Conservation (phyloP, 2,113 vertebrate species). For the Arizona elegans region DNA sequence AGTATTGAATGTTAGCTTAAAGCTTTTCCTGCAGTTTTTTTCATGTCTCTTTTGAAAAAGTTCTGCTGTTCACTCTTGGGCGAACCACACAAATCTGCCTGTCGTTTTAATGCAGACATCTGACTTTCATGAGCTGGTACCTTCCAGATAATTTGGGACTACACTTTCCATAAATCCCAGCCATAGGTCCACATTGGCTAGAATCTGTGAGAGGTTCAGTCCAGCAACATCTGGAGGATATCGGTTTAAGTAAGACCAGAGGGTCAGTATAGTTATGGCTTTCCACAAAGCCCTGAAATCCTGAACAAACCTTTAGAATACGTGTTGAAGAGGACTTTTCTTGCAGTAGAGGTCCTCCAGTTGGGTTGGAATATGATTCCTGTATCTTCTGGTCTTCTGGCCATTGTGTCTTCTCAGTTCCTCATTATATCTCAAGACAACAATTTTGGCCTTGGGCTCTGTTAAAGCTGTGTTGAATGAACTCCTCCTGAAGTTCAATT, state of each 20-base stretch:
- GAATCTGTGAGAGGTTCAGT: background rate
- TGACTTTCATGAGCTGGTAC: background rate
- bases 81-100: background rate
- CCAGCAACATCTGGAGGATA: background rate
- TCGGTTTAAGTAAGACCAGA: background rate
- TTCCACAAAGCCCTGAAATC: background rate
- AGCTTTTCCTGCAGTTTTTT: conserved; percentile 8
- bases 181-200: background rate
- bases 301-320: background rate
- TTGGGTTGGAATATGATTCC: background rate
- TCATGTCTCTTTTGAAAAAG: background rate
- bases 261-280: background rate
- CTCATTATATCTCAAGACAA: background rate
- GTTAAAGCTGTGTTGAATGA: background rate
- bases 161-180: background rate
- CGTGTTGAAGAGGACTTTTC: background rate
- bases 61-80: background rate
- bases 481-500: background rate
- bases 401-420: background rate
- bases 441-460: background rate
- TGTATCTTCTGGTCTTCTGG: background rate
- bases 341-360: background rate
- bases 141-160: background rate
- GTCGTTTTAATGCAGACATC: background rate
- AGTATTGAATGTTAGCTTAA: background rate